Evolutionary conservation across 2,113 vertebrate species (phyloP).

Genomic region (Nothocercus julius): DNA sequence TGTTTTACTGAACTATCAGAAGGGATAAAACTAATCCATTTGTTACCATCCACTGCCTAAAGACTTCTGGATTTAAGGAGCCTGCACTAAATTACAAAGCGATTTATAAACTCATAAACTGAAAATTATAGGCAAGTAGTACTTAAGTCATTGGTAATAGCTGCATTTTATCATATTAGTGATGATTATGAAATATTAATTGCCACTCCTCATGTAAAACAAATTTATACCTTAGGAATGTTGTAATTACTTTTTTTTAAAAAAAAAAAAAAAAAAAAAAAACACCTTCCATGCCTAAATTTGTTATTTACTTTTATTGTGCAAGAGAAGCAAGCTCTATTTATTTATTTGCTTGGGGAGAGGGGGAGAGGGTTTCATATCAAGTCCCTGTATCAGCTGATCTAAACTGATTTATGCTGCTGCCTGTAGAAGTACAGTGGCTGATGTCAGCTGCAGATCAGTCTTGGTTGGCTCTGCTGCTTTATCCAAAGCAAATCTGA

Average conservation of each 20-base stretch:
- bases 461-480: background rate
- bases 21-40: conserved; percentile 51
- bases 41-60: conserved; percentile 61
- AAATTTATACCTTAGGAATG: background rate
- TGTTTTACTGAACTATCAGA: conserved; percentile 45
- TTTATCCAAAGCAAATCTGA: background rate
- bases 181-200: conserved; percentile 34
- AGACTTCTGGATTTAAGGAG: conserved; percentile 63
- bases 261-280: background rate
- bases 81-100: conserved; percentile 64
- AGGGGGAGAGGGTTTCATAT: background rate
- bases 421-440: background rate
- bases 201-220: background rate
- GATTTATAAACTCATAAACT: conserved; percentile 68
- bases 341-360: background rate
- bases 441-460: background rate
- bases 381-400: background rate
- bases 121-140: conserved; percentile 35
- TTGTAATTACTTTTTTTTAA: background rate
- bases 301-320: background rate
- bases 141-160: conserved; percentile 22
- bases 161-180: conserved; percentile 58
- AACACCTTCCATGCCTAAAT: background rate
- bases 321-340: background rate
- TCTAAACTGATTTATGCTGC: background rate